Evolutionary conservation across 2,888 invertebrate species (phyloP).

Genomic region (Zygaena filipendulae): DNA sequence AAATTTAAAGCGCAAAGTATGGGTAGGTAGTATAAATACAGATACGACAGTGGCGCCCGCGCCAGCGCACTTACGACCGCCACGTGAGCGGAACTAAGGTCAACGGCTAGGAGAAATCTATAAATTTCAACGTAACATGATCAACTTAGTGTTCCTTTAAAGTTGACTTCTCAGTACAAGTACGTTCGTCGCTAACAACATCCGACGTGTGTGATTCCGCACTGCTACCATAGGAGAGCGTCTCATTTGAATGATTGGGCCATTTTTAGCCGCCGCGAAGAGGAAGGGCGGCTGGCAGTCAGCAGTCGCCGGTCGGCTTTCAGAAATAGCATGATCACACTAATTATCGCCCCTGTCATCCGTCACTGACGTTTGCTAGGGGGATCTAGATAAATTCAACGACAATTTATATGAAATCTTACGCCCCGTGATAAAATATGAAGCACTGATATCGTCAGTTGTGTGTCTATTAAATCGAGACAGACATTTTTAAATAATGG

Average conservation of each 20-base stretch:
- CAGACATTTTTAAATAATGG: too few species aligned
- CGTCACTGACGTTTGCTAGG: conserved; percentile 21
- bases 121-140: too few species aligned
- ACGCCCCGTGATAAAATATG: conserved; percentile 19
- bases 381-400: conserved; percentile 24
- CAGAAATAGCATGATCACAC: conserved; percentile 49
- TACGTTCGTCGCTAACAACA: conserved; percentile 25
- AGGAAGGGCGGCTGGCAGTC: conserved; percentile 29
- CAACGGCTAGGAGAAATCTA: too few species aligned
- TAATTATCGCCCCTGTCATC: conserved; percentile 57
- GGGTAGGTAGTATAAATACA: too few species aligned
- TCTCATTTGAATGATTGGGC: conserved; percentile 58
- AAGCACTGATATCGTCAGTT: conserved; percentile 14
- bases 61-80: too few species aligned
- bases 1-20: too few species aligned
- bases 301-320: conserved; percentile 22
- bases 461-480: too few species aligned
- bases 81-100: too few species aligned
- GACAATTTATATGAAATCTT: conserved; percentile 39
- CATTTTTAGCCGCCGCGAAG: conserved; percentile 46
- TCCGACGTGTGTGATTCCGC: conserved; percentile 24
- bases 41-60: too few species aligned
- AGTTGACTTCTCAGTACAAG: too few species aligned
- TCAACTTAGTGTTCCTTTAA: too few species aligned
- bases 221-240: conserved; percentile 9